A percentile compares a stretch with the other conserved stretches of the same genome.
Conservation (phyloP, 2,113 vertebrate species). For the Muntiacus reevesi region DNA sequence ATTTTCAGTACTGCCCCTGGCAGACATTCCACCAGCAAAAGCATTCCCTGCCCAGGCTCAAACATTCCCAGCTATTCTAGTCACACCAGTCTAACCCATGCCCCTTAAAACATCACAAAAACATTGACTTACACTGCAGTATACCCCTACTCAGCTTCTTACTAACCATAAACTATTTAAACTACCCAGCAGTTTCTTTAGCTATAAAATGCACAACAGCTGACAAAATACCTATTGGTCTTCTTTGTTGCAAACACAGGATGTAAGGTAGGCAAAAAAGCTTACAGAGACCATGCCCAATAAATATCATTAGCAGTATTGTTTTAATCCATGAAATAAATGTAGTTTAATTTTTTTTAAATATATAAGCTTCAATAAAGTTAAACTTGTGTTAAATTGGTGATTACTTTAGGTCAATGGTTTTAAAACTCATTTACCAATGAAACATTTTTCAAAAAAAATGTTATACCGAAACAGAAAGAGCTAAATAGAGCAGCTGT, state of each 20-base stretch:
- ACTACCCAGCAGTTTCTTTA: background rate
- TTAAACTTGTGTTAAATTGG: background rate
- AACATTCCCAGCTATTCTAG: background rate
- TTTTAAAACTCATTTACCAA: slow-evolving; percentile 13
- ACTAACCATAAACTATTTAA: background rate
- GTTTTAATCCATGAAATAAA: background rate
- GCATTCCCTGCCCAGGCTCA: background rate
- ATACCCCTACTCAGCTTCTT: background rate
- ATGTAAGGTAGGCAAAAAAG: background rate
- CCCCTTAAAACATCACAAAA: background rate
- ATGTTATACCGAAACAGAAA: background rate
- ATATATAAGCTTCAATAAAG: background rate
- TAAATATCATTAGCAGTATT: background rate
- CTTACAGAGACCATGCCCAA: background rate
- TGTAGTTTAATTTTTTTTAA: background rate
- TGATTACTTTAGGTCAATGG: slow-evolving; percentile 15
- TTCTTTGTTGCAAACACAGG: background rate
- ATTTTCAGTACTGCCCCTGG: background rate
- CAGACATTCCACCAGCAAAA: background rate
- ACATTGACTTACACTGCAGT: background rate
- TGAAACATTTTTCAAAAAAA: background rate
- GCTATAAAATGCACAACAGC: background rate
- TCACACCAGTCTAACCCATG: background rate
- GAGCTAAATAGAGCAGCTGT: background rate
- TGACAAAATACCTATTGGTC: background rate